Conservation (phyloP, 1,140 invertebrate species). For the Trialeurodes vaporariorum region DNA sequence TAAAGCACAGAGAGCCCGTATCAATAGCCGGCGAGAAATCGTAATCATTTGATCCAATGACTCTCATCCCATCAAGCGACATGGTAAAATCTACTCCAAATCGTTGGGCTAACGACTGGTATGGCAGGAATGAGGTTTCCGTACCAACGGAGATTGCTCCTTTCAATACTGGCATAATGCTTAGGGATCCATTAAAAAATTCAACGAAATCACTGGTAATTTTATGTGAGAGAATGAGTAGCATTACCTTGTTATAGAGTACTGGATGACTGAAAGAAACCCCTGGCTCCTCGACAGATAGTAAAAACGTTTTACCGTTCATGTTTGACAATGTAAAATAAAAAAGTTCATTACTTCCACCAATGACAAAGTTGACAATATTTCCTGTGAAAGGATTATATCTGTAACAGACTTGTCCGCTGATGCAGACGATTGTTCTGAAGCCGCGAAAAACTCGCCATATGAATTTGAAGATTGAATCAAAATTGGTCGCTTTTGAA, state of each 20-base stretch:
- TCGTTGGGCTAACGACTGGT: background rate
- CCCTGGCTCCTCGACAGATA: background rate
- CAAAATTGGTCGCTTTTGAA: too few relatives aligned
- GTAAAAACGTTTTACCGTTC: background rate
- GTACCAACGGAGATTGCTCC: too few relatives aligned
- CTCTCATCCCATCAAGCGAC: too few relatives aligned
- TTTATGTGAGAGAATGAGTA: too few relatives aligned
- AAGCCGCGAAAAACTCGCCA: background rate
- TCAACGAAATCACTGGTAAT: too few relatives aligned
- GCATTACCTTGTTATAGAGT: too few relatives aligned
- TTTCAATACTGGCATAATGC: too few relatives aligned
- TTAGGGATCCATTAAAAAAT: too few relatives aligned
- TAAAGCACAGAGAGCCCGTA: background rate
- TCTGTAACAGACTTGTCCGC: background rate
- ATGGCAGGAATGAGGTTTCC: too few relatives aligned
- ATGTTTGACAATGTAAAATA: background rate
- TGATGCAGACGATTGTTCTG: background rate
- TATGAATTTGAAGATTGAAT: conserved; percentile 6
- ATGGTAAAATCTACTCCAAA: background rate
- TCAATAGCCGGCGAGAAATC: background rate
- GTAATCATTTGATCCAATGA: background rate
- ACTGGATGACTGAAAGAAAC: background rate
- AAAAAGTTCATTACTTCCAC: background rate
- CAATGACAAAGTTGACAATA: background rate
- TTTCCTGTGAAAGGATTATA: background rate